Evolutionary conservation across 1,140 invertebrate genomes (phyloP).

Genomic region (Sarcophaga bullata): DNA sequence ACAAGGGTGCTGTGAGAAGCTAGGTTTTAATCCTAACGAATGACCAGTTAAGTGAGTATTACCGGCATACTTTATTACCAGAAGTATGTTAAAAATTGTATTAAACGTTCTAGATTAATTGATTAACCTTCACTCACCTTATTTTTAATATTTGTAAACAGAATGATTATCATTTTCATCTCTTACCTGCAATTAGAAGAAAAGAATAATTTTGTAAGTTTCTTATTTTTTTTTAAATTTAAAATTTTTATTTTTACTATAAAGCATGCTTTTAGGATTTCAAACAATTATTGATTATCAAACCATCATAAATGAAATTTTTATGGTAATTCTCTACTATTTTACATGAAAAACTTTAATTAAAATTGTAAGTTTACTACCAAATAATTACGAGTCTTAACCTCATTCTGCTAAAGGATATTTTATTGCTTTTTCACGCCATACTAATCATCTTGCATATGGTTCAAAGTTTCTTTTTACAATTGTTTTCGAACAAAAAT

Average conservation of each 20-base stretch:
- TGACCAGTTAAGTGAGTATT: no score
- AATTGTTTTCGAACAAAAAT: neutral
- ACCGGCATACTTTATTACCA: no score
- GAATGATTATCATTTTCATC: no score
- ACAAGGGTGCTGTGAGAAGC: no score
- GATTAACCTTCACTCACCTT: no score
- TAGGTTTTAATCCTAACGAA: no score
- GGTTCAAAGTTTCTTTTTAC: neutral
- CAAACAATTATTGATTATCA: neutral
- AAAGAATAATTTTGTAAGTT: neutral
- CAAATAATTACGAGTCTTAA: neutral
- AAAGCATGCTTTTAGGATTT: neutral
- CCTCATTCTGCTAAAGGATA: neutral
- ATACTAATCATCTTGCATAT: slow-evolving; percentile 1
- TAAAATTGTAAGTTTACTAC: neutral
- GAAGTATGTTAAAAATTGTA: no score
- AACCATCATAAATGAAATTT: no score
- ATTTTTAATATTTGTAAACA: no score
- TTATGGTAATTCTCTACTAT: no score
- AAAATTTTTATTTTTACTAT: neutral
- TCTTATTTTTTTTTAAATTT: neutral
- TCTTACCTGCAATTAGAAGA: no score
- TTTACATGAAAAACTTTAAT: neutral
- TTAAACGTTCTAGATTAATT: no score
- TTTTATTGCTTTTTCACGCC: neutral